Evolutionary conservation across 2,888 invertebrate genomes (phyloP), one percentile per base, ranked within the genome.

Genomic region (Deladenus siricidicola): DNA sequence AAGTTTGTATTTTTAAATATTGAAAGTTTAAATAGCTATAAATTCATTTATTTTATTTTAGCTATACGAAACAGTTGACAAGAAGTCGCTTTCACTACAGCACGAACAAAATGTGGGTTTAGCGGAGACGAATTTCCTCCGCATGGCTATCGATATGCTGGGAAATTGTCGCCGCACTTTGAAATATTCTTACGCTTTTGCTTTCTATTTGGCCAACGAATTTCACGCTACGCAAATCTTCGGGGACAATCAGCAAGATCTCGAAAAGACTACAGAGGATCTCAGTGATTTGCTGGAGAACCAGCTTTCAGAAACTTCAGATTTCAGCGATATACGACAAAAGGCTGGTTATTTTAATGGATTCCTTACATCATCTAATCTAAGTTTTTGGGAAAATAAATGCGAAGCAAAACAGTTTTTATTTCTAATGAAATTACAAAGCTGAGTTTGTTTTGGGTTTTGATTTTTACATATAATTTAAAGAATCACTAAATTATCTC

Each of bases 81-180:
- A 88, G 80, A 96, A 96, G 84, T 96, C 96, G 94, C 93, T 94
- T 81, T 93, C 93, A 34, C 94, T 98, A 94, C 96, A 98, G 80
- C 91, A n/a, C n/a, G n/a, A 92, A 80, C 91, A 92, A 81, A 92
- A 91, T 80, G 94, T 96, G 93, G 92, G 92, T 71, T 98, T 96
- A 96, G 96, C 96, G 78, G 96, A 98, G 86, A 93, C 94, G 65
- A 94, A 98, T 85, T 98, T 96, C 83, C 84, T 98, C 76, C 90
- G 90, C 83, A 90, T 91, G 81, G 96, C 96, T 60, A 83, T 83
- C n/a, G 82, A 83, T 68, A 80, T 83, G 14, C 76, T 83, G 24
- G 80, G 81, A 63, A 79, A 80, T 64, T 96, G 94, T 83, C 86
- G 96, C 70, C 92, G 2, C 8, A 50, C 26, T 1, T 24, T 50